Base-by-base conservation (phyloP, 2,888 invertebrate genomes). In the Scaptomyza polygonia region DNA sequence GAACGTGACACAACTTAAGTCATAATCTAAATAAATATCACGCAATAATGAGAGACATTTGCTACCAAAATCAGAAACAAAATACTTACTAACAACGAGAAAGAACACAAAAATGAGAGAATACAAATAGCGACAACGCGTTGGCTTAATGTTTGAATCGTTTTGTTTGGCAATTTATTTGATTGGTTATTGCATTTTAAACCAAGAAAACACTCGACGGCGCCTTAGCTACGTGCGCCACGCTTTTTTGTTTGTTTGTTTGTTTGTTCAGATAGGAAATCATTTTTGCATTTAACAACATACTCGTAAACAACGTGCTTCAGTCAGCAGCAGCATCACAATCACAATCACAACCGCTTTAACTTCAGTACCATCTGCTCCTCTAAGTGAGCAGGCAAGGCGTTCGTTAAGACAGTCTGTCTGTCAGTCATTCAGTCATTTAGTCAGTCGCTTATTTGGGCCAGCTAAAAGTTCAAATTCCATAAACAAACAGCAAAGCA, bases 241-340 rank as follows among this genome's bases (percentile, higher is more conserved):
- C 44, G 59, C 42, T 40, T 14, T 67, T 56, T 65, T 51, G 58
- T 67, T 57, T 65, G 43, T 49, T 44, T 68, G 63, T 71, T 61
- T 80, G 79, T 79, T 85, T 79, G 61, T 67, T 77, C 77, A 77
- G 81, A 84, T 84, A 80, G 87, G 87, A 81, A 88, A 88, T 88
- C 75, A 84, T 88, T 84, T 84, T 88, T 84, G 84, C 84, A 84
- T 88, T 88, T 88, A 87, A 88, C 84, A 84, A 78, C 83, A 88
- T 68, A 72, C 67, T 73, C 67, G 67, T 73, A 77, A 73, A 73
- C 77, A 77, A 58, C 68, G 57, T 57, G 58, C 57, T 67, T 43
- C 68, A 66, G 75, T 72, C 77, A 67, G 30, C 30, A 34, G 12
- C 32, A 34, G 32, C 12, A n/a, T 0, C 16, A 16, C 16, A 53